phyloP scores from a whole-genome alignment of 1,140 invertebrate genomes.

The Vollenhovia emeryi region DNA sequence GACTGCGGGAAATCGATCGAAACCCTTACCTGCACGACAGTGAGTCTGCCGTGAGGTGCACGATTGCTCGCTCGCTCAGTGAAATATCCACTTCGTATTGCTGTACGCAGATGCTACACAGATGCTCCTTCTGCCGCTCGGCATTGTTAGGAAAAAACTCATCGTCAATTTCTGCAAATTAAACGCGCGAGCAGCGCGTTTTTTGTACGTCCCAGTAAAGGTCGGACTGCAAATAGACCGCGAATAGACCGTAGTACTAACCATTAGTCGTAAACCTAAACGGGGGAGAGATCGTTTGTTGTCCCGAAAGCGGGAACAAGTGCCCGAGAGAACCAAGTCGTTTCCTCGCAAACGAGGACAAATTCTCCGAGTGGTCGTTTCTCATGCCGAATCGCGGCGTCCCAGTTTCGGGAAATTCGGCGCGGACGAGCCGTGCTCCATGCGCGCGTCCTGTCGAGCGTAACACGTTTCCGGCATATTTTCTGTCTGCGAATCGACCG shows the following conservation, averaged over 20 bases:
- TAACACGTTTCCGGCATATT: constrained; percentile 15
- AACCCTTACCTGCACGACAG: constrained; percentile 56
- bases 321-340: constrained; percentile 12
- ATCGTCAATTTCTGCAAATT: background rate
- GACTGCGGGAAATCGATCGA: constrained; percentile 74
- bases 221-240: background rate
- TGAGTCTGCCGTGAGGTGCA: constrained; percentile 37
- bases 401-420: constrained; percentile 43
- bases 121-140: background rate
- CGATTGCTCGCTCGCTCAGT: constrained; percentile 8
- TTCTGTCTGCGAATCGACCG: background rate
- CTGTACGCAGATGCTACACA: background rate
- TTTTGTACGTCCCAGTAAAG: background rate
- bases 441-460: background rate
- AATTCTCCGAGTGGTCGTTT: constrained; percentile 32
- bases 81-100: constrained; percentile 30
- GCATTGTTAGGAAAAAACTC: background rate
- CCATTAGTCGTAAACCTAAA: constrained; percentile 22
- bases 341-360: constrained; percentile 32
- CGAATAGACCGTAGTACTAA: background rate
- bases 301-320: background rate
- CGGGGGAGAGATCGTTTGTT: background rate
- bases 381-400: constrained; percentile 18
- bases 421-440: no score
- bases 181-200: background rate